phyloP scores from a whole-genome alignment of 2,888 invertebrate genomes.

The Erebia aethiops region DNA sequence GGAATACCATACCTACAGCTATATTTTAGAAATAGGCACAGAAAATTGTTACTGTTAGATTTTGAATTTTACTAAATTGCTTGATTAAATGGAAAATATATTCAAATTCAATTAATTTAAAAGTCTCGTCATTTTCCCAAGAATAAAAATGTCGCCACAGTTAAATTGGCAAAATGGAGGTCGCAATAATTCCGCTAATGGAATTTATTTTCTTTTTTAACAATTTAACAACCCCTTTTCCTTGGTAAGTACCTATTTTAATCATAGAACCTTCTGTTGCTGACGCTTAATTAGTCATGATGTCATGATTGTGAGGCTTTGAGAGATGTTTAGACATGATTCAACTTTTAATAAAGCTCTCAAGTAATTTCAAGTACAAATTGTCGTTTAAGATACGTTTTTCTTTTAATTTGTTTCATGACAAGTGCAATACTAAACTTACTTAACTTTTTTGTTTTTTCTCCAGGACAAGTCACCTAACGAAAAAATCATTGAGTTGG shows the following conservation, averaged over 20 bases:
- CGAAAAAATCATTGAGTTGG: no score
- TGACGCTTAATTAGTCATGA: slow-evolving; percentile 19
- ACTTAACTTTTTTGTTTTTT: no score
- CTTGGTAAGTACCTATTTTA: slow-evolving; percentile 14
- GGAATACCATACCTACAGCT: no score
- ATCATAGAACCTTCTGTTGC: slow-evolving; percentile 15
- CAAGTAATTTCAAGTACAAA: no score
- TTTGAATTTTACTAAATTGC: not conserved
- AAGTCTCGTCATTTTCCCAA: slow-evolving; percentile 12
- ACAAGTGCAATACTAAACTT: no score
- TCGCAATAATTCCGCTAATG: slow-evolving; percentile 22
- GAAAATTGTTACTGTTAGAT: not conserved
- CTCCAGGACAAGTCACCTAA: no score
- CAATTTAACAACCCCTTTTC: slow-evolving; percentile 15
- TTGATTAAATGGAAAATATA: slow-evolving; percentile 4
- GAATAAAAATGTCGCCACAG: slow-evolving; percentile 15
- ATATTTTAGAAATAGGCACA: no score
- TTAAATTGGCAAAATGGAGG: slow-evolving; percentile 22
- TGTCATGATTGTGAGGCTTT: not conserved
- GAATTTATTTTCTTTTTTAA: slow-evolving; percentile 24
- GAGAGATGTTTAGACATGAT: not conserved
- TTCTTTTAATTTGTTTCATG: no score
- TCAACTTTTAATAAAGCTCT: no score
- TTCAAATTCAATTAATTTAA: slow-evolving; percentile 10
- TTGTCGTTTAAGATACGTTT: no score